phyloP scores from a whole-genome alignment of 2,797 vertebrate species.

The Gymnoscopelus braueri region DNA sequence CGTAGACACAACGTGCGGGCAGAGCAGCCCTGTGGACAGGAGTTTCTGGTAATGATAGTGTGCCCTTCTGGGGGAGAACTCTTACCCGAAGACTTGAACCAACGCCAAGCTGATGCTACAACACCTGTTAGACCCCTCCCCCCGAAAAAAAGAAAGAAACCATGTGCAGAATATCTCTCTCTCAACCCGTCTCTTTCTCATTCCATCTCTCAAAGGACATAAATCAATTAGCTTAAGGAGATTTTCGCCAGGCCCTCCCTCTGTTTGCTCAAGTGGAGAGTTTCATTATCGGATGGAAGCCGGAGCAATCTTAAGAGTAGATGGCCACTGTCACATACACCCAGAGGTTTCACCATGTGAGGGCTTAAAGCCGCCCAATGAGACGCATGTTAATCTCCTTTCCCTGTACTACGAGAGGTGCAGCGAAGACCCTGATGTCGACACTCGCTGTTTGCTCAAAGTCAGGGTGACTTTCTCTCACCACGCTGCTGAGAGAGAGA shows the following conservation, averaged over 20 bases:
- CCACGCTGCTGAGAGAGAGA: background rate
- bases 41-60: too few relatives aligned
- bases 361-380: conserved; percentile 42
- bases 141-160: conserved; percentile 21
- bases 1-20: conserved; percentile 10
- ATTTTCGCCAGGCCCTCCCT: conserved; percentile 30
- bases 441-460: conserved; percentile 67
- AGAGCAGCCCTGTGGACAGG: background rate
- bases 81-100: too few relatives aligned
- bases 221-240: conserved; percentile 53
- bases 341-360: conserved; percentile 50
- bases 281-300: conserved; percentile 70
- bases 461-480: conserved; percentile 78
- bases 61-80: background rate
- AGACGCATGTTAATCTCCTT: conserved; percentile 75
- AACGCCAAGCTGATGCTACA: too few relatives aligned
- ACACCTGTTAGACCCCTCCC: too few relatives aligned
- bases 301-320: conserved; percentile 65
- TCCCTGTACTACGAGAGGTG: conserved; percentile 55
- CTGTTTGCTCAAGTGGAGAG: conserved; percentile 45
- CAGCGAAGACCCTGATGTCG: conserved; percentile 31
- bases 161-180: conserved; percentile 26
- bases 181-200: too few relatives aligned
- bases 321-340: conserved; percentile 45
- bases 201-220: conserved; percentile 40